phyloP scores from a whole-genome alignment of 2,797 vertebrate genomes.

The Pangasius djambal region DNA sequence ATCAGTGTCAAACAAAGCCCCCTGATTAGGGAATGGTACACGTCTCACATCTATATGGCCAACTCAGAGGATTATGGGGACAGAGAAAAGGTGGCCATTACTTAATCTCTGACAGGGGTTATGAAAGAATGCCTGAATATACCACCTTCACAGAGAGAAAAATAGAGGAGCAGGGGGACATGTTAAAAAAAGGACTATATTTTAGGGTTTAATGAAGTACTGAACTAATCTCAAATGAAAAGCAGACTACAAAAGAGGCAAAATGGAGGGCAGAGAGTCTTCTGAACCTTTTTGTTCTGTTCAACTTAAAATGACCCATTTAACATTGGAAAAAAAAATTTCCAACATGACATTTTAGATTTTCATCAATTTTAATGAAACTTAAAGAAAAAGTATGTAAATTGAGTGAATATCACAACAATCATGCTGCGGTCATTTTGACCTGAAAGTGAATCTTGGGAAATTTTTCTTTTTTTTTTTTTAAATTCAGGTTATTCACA shows the following conservation, averaged over 20 bases:
- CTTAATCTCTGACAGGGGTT: neutral
- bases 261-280: neutral
- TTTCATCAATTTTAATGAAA: neutral
- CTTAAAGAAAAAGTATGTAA: neutral
- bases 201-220: conserved; percentile 14
- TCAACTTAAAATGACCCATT: neutral
- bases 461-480: neutral
- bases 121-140: neutral
- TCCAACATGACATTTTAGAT: neutral
- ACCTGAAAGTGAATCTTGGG: neutral
- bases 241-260: neutral
- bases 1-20: conserved; percentile 33
- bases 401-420: neutral
- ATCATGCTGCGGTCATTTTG: neutral
- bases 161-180: neutral
- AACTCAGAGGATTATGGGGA: conserved; percentile 29
- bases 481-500: neutral
- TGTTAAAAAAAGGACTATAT: neutral
- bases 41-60: neutral
- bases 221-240: conserved; percentile 11
- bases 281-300: neutral
- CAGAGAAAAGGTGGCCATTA: neutral
- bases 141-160: conserved; percentile 16
- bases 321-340: neutral
- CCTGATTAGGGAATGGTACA: conserved; percentile 28